Base-by-base conservation (phyloP, 35 echinoderm and acorn worm species). In the Heliocidaris erythrogramma region DNA sequence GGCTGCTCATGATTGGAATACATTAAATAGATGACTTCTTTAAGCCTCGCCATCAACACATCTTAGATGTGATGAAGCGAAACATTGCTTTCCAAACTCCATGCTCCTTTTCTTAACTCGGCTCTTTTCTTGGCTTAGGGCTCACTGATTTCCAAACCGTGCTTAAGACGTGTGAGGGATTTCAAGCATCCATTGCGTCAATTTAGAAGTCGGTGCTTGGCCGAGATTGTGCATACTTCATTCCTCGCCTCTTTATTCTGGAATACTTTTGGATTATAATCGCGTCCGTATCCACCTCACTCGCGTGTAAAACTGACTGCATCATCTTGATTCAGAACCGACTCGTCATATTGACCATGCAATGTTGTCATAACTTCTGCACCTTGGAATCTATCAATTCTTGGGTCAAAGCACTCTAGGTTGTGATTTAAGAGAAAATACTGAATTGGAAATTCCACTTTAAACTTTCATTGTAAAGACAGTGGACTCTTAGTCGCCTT, bases 181-280 rank as follows among this genome's bases (percentile, higher is more conserved):
- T 78, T 78, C 65, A 78, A 78, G 65, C 65, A 78, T 78, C 18
- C 65, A 78, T 27, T 4, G 65, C 21, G 65, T 78, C 65, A 78
- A 78, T 78, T 78, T 78, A 18, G 65, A 78, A 78, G 65, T 78
- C 65, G 65, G 65, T 78, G 65, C 17, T 78, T 78, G 65, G 65
- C 65, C 65, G 65, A 78, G 65, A 78, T 78, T 78, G 21, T 7
- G 21, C 65, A 78, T 78, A 18, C 65, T 27, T n/a, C 65, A 78
- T 78, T 78, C n/a, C 65, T n/a, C 65, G 65, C 65, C 65, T 78
- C 65, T 21, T 27, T 78, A 4, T 78, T 78, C 65, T 78, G 65
- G 65, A 78, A 78, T 78, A 78, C 27, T 78, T 78, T 78, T 78
- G 65, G 65, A 78, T 78, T 78, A 78, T 78, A 78, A 78, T 78